Base-by-base conservation (phyloP, 2,888 invertebrate species). In the Eumacrocentrus americanus region DNA sequence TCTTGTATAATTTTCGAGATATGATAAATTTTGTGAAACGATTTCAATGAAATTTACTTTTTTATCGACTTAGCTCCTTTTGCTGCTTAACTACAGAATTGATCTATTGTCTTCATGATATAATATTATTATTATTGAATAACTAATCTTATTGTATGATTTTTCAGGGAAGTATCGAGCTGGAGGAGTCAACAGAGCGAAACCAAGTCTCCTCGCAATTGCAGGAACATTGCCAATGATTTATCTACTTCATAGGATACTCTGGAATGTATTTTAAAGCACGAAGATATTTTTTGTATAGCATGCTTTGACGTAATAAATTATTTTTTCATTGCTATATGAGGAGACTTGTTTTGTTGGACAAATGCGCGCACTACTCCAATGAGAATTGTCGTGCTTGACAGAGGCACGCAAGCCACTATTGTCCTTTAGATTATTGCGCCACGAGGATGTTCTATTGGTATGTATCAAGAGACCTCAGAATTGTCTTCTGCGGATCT, bases 141-240 rank as follows among this genome's bases (percentile, higher is more conserved):
- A 46, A 12, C 25, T 2, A 34, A 34, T 46, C 18, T 20, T 51
- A 54, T 35, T 35, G 56, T 62, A 25, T 61, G 47, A 20, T 54
- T 53, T 75, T 69, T 1, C 71, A 80, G 80, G 80, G 80, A 79
- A 79, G 63, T 70, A 77, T 59, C 56, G 70, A 59, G 79, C 80
- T n/a, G 75, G 70, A 38, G 70, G 68, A 35, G 67, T 66, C 37
- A 61, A 14, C 58, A 62, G 63, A 57, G 53, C 37, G 52, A 48
- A 22, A 25, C 44, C 67, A 46, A 65, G 60, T 40, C n/a, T 59
- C 3, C 58, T 54, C 25, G 63, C 66, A 60, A 66, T 75, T 66
- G 64, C 73, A 61, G 67, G 67, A 64, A 63, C 69, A 44, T 52
- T 72, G 47, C 64, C 62, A 53, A 60, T 72, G 62, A 67, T 74